These are phyloP conservation scores for Cyprinella venusta DNA, from an alignment of 2,797 vertebrate species.

Conservation along the genomic window DNA sequence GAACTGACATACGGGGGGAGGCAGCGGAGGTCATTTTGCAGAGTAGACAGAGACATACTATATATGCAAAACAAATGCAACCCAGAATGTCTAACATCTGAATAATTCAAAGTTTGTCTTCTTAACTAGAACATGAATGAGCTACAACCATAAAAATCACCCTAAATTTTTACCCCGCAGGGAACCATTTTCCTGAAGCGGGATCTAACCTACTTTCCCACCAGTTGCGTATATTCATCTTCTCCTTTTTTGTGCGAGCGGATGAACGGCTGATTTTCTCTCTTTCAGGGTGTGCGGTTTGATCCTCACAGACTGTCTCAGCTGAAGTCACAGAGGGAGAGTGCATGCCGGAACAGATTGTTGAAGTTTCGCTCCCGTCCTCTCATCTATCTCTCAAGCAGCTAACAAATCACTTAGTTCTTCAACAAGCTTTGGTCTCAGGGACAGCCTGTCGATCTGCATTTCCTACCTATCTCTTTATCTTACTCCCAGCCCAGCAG, in stretches of 20 bases:
- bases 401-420: conserved; percentile 64
- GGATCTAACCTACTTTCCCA: conserved; percentile 47
- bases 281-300: conserved; percentile 39
- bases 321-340: conserved; percentile 50
- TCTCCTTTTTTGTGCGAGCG: conserved; percentile 3
- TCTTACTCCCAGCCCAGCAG: conserved; percentile 42
- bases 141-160: conserved; percentile 32
- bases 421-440: conserved; percentile 64
- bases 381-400: conserved; percentile 60
- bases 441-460: conserved; percentile 65
- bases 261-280: conserved; percentile 45
- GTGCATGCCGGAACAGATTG: conserved; percentile 40
- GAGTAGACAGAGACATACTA: conserved; percentile 3
- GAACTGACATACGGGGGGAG: background rate
- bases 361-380: conserved; percentile 32
- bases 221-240: conserved; percentile 44
- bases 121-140: conserved; percentile 42
- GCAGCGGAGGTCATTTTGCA: background rate
- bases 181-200: conserved; percentile 26
- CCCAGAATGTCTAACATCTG: conserved; percentile 34
- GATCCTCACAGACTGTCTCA: conserved; percentile 51
- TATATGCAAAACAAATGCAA: conserved; percentile 35
- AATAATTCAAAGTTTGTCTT: conserved; percentile 47
- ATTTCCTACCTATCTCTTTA: conserved; percentile 64
- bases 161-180: conserved; percentile 24